phyloP scores from a whole-genome alignment of 2,797 vertebrate species.

The Coregonus ussuriensis region DNA sequence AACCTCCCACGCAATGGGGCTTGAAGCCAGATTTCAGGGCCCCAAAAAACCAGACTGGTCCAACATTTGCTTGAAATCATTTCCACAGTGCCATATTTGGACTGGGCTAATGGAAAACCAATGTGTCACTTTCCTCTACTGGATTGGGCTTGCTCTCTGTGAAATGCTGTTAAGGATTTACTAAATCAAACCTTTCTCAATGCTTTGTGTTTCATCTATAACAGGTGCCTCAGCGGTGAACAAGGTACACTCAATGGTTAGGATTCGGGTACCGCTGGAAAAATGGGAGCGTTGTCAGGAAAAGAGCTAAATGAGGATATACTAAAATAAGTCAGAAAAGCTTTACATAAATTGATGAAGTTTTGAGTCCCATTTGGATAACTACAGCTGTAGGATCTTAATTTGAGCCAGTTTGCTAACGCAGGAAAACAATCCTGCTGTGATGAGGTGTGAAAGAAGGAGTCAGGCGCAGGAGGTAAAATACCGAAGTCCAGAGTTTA shows the following conservation, averaged over 20 bases:
- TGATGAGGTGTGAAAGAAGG: too few species aligned
- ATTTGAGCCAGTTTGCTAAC: too few species aligned
- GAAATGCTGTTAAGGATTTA: background rate
- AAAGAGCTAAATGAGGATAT: background rate
- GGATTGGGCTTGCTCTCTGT: background rate
- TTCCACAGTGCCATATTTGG: background rate
- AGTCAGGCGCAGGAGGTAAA: too few species aligned
- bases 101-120: background rate
- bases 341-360: background rate
- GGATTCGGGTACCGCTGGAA: background rate
- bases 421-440: too few species aligned
- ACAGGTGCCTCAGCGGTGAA: background rate
- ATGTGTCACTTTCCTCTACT: background rate
- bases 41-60: slow-evolving; percentile 13
- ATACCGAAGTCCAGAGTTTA: too few species aligned
- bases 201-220: slow-evolving; percentile 1
- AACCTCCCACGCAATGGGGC: slow-evolving; percentile 30
- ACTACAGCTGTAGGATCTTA: background rate
- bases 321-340: background rate
- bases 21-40: slow-evolving; percentile 7
- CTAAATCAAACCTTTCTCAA: background rate
- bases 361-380: background rate
- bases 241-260: background rate
- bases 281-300: background rate
- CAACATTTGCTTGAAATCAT: slow-evolving; percentile 22